Evolutionary conservation across 2,113 vertebrate species (phyloP), one percentile per base, ranked within the genome.

Genomic region (Tympanuchus pallidicinctus): DNA sequence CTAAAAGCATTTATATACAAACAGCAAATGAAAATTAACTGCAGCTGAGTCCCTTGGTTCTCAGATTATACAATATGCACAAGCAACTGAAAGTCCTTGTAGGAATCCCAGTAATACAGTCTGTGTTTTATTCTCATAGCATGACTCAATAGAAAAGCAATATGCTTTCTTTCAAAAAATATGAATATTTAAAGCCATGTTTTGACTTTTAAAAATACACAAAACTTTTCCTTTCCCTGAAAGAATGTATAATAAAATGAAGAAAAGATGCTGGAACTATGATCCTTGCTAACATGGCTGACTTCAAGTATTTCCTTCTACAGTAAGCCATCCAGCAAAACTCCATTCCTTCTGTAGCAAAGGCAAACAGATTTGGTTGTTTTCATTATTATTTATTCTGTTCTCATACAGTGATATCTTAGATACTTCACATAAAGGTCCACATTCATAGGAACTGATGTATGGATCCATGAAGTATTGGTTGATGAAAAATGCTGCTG

Each of bases 1-100:
- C 98, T 98, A 98, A 98, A 98, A 98, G 98, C 97, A 98, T 98
- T 98, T 98, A 97, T 98, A 98, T 97, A 98, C 98, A 98, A 98
- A 97, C 94, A 98, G 96, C 95, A 96, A 97, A 98, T 90, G 98
- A 98, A 98, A 98, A 98, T 98, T 98, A 98, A 97, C 97, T 98
- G 94, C 98, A 98, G 98, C 98, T 98, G 98, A 98, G 94, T 91
- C 78, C 64, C 66, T 78, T 95, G 91, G 96, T 97, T 96, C 93
- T 95, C 67, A 91, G 93, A 94, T 96, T 95, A 94, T 95, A 96
- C 88, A 95, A 93, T 90, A 50, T 34, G 86, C 92, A 92, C 34
- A 95, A 79, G 95, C 48, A 94, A 94, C 72, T 90, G 85, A 34
- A 81, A 73, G 92, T 96, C 93, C 94, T 91, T 87, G n/a, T 40